Evolutionary conservation across 2,888 invertebrate species (phyloP).

Genomic region (Rhamphomyia laevipes): DNA sequence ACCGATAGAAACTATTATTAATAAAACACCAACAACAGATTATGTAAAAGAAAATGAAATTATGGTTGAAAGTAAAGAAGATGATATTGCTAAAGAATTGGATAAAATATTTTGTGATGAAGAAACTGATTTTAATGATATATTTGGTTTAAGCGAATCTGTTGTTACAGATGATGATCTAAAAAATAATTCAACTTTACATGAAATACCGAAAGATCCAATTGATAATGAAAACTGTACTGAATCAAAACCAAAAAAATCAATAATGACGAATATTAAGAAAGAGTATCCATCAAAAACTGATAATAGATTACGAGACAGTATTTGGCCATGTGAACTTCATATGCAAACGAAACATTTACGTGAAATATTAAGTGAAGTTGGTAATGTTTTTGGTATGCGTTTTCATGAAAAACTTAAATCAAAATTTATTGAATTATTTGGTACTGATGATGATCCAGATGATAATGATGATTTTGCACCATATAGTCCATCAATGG

Average conservation of each 20-base stretch:
- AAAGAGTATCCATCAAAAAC: background rate
- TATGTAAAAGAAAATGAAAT: background rate
- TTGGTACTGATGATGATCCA: constrained; percentile 33
- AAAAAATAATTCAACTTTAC: constrained; percentile 21
- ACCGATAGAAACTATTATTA: background rate
- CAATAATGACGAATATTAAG: background rate
- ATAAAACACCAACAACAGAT: too few relatives aligned
- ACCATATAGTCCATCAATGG: constrained; percentile 28
- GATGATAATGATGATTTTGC: constrained; percentile 33
- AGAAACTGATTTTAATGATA: constrained; percentile 25
- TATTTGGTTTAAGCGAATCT: constrained; percentile 26
- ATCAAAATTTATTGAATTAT: constrained; percentile 24
- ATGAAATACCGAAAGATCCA: constrained; percentile 18
- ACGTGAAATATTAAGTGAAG: constrained; percentile 20
- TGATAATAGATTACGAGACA: constrained; percentile 21
- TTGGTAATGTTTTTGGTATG: constrained; percentile 27
- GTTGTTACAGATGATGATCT: constrained; percentile 21
- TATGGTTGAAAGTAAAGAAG: constrained; percentile 15
- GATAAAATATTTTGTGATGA: constrained; percentile 27
- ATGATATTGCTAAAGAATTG: constrained; percentile 24
- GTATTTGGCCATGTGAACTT: constrained; percentile 32
- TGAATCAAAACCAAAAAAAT: background rate
- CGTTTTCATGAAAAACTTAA: constrained; percentile 25
- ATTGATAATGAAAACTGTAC: background rate
- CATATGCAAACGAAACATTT: constrained; percentile 25